phyloP scores from a whole-genome alignment of 2,888 invertebrate genomes.

The Meteorus cinctellus region DNA sequence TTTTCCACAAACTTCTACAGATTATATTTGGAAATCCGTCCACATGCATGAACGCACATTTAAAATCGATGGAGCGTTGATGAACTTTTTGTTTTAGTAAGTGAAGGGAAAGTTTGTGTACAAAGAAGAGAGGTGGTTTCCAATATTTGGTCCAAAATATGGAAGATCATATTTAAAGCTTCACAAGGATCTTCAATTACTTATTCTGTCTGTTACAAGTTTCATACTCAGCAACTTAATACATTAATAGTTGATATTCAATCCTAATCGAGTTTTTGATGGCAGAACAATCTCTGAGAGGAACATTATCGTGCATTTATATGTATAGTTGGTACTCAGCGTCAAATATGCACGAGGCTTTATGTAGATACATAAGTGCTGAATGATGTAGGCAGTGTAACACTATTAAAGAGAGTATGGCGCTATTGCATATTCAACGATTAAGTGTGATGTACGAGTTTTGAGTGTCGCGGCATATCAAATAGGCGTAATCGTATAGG shows the following conservation, averaged over 20 bases:
- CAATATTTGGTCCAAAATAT: too few relatives aligned
- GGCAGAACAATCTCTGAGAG: neutral
- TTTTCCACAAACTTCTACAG: neutral
- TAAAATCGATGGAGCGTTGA: neutral
- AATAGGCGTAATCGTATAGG: conserved; percentile 65
- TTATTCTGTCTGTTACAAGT: too few relatives aligned
- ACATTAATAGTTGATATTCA: too few relatives aligned
- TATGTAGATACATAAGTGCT: conserved; percentile 48
- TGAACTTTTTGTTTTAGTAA: neutral
- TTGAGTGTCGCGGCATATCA: conserved; percentile 68
- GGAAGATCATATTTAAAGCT: too few relatives aligned
- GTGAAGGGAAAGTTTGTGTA: too few relatives aligned
- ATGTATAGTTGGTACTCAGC: conserved; percentile 57
- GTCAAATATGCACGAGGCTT: conserved; percentile 62
- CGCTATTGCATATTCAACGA: conserved; percentile 69
- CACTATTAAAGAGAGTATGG: conserved; percentile 28
- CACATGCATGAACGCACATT: neutral
- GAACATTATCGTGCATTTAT: neutral
- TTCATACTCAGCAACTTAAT: too few relatives aligned
- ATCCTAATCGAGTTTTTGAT: too few relatives aligned
- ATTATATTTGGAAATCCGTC: neutral
- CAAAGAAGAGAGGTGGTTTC: too few relatives aligned
- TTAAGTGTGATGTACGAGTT: conserved; percentile 70
- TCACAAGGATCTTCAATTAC: too few relatives aligned
- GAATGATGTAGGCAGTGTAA: conserved; percentile 31